phyloP scores from a whole-genome alignment of 2,113 vertebrate species.

The Ranitomeya imitator region DNA sequence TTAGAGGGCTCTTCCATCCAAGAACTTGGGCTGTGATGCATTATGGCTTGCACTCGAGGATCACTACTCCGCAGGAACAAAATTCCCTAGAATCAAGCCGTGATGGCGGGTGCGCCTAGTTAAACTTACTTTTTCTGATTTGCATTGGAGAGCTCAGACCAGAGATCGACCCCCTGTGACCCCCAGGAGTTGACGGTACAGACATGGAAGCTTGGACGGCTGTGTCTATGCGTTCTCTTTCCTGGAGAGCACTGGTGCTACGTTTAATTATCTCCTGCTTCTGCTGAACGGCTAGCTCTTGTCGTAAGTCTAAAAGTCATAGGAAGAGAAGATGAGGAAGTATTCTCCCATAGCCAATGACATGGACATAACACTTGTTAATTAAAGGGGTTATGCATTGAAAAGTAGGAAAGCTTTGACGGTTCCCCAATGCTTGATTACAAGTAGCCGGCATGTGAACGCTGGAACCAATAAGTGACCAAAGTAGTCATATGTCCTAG shows the following conservation, averaged over 20 bases:
- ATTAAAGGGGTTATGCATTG: no score
- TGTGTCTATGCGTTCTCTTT: slow-evolving; percentile 74
- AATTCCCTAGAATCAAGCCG: no score
- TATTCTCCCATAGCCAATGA: neutral
- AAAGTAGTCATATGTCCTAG: no score
- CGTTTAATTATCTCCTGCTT: slow-evolving; percentile 87
- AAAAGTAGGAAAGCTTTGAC: no score
- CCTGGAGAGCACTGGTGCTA: slow-evolving; percentile 67
- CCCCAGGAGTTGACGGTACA: slow-evolving; percentile 70
- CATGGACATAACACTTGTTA: no score
- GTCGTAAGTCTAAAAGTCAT: slow-evolving; percentile 81
- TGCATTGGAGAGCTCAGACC: slow-evolving; percentile 72
- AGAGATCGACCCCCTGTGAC: slow-evolving; percentile 65
- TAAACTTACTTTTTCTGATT: slow-evolving; percentile 77
- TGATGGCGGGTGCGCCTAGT: neutral
- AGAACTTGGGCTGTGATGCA: no score
- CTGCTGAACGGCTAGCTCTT: slow-evolving; percentile 93
- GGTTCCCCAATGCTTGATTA: no score
- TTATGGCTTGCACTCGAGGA: no score
- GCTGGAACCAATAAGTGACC: no score
- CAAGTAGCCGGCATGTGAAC: no score
- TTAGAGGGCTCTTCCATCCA: no score
- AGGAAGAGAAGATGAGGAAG: neutral
- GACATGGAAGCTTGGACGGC: slow-evolving; percentile 71
- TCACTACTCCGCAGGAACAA: no score